phyloP scores from a whole-genome alignment of 2,888 invertebrate genomes.

The Uropetala carovei region DNA sequence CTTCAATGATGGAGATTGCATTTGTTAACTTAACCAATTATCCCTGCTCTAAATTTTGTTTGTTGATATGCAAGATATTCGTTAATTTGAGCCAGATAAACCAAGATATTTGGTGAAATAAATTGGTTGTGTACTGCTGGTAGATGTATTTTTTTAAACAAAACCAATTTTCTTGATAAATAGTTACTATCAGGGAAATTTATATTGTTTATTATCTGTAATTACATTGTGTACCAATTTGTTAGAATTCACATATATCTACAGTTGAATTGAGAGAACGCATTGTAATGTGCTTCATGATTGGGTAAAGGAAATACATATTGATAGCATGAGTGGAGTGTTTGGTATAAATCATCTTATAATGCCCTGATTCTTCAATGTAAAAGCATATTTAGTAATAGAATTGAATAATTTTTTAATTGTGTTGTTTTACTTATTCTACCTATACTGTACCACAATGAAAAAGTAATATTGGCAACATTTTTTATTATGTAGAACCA shows the following conservation, averaged over 20 bases:
- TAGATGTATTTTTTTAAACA: neutral
- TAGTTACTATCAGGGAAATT: no score
- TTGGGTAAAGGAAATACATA: neutral
- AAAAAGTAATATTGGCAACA: no score
- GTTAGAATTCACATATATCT: neutral
- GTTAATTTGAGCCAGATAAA: neutral
- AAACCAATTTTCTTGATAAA: neutral
- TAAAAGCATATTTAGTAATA: constrained; percentile 20
- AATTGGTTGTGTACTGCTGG: neutral
- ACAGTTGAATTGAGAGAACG: neutral
- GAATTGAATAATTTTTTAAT: constrained; percentile 58
- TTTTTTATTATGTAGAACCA: no score
- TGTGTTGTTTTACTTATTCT: neutral
- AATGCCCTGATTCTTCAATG: constrained; percentile 15
- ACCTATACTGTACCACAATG: neutral
- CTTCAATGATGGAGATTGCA: no score
- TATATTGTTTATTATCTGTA: neutral
- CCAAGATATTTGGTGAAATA: neutral
- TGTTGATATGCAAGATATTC: neutral
- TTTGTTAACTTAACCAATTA: neutral
- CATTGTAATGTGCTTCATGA: neutral
- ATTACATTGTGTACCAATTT: neutral
- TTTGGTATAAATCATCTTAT: constrained; percentile 18
- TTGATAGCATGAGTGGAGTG: neutral
- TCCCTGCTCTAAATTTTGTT: neutral